A percentile compares a stretch with the other conserved stretches of the same genome.
phyloP scores from a whole-genome alignment of 2,888 invertebrate species.

The Andricus curvator region DNA sequence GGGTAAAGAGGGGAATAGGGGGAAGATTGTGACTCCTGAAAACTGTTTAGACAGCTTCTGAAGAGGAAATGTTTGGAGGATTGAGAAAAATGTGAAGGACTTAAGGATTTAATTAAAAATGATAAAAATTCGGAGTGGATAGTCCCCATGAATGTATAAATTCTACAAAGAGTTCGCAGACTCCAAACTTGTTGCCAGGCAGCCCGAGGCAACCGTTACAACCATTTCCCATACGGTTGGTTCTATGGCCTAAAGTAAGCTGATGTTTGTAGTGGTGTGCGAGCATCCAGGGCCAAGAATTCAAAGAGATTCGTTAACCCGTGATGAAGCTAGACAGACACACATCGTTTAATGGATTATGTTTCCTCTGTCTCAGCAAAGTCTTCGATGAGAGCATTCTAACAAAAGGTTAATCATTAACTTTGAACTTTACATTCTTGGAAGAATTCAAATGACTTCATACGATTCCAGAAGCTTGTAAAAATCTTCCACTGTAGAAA shows the following conservation, averaged over 20 bases:
- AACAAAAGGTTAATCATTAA: slow-evolving; percentile 27
- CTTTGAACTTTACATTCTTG: slow-evolving; percentile 10
- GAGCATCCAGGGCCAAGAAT: slow-evolving; percentile 39
- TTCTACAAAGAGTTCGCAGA: slow-evolving; percentile 9
- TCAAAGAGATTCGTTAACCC: slow-evolving; percentile 40
- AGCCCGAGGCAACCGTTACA: slow-evolving; percentile 35
- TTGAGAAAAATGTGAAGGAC: not conserved
- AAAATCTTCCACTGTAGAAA: not conserved
- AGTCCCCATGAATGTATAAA: not conserved
- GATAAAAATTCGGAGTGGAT: not conserved
- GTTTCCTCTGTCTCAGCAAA: slow-evolving; percentile 30
- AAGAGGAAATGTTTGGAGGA: not conserved
- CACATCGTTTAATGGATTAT: slow-evolving; percentile 34
- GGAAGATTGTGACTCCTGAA: too few species aligned
- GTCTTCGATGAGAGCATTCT: not conserved
- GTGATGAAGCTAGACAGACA: slow-evolving; percentile 30
- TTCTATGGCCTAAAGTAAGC: not conserved
- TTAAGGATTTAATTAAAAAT: not conserved
- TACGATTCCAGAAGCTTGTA: not conserved
- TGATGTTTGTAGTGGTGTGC: slow-evolving; percentile 13
- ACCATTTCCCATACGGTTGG: slow-evolving; percentile 19
- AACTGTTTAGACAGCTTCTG: too few species aligned
- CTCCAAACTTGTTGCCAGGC: slow-evolving; percentile 38
- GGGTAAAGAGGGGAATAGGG: too few species aligned
- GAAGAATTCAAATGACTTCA: slow-evolving; percentile 1